Percentiles rank a stretch among this genome's conserved stretches.
Evolutionary conservation across 2,888 invertebrate genomes (phyloP).

Genomic region (Scelioninae gen. 2): DNA sequence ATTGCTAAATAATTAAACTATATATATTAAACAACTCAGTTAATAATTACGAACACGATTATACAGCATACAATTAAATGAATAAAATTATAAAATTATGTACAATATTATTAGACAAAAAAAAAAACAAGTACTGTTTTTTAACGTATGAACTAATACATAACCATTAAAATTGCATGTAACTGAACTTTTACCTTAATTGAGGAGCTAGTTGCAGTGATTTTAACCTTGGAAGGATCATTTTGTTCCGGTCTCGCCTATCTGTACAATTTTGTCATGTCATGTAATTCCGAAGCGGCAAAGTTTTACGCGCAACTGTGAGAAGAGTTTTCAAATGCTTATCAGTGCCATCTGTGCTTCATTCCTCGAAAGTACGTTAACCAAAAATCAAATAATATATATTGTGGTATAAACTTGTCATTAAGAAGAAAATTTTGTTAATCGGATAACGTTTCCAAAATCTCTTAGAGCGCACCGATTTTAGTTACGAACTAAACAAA

Average conservation of each 20-base stretch:
- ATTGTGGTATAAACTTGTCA: too few relatives aligned
- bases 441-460: too few relatives aligned
- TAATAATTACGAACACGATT: too few relatives aligned
- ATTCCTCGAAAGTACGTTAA: conserved; percentile 11
- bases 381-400: conserved; percentile 9
- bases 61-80: too few relatives aligned
- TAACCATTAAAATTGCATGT: conserved; percentile 12
- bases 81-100: background rate
- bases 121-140: background rate
- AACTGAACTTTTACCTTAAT: conserved; percentile 32
- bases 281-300: conserved; percentile 27
- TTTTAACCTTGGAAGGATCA: conserved; percentile 41
- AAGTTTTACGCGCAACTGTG: conserved; percentile 35
- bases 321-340: conserved; percentile 40
- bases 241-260: conserved; percentile 27
- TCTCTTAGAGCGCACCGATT: too few relatives aligned
- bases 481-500: too few relatives aligned
- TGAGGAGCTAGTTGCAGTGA: conserved; percentile 18
- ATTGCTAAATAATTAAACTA: too few relatives aligned
- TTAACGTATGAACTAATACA: background rate
- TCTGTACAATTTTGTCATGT: conserved; percentile 44
- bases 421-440: too few relatives aligned
- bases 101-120: too few relatives aligned
- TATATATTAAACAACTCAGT: too few relatives aligned
- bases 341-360: conserved; percentile 26